Conservation (phyloP, 1,140 invertebrate species). For the Zaprionus davidi region DNA sequence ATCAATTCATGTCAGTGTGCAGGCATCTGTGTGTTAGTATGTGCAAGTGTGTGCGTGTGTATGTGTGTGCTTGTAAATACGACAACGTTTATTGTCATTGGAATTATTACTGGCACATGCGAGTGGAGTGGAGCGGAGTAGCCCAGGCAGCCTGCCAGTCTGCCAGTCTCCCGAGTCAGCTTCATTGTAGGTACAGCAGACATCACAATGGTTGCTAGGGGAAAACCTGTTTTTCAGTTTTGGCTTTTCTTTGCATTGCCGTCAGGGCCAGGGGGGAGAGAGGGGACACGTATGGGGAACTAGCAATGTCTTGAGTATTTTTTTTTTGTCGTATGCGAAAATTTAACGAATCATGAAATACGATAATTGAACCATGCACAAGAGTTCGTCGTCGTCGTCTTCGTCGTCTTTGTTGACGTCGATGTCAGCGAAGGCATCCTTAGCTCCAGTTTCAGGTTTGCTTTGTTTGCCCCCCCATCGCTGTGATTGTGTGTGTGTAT, state of each 20-base stretch:
- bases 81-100: constrained; percentile 82
- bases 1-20: constrained; percentile 75
- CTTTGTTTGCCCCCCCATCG: constrained; percentile 60
- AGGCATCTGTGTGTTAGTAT: constrained; percentile 30
- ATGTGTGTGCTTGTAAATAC: constrained; percentile 76
- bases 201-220: constrained; percentile 78
- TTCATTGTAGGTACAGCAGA: constrained; percentile 59
- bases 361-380: constrained; percentile 83
- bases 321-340: constrained; percentile 77
- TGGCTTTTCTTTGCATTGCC: constrained; percentile 60
- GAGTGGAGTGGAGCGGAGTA: constrained; percentile 31
- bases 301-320: constrained; percentile 67
- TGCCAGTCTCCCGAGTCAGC: constrained; percentile 26
- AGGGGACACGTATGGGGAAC: background rate
- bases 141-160: constrained; percentile 40
- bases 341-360: constrained; percentile 83
- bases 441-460: constrained; percentile 60
- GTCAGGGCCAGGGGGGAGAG: background rate
- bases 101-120: constrained; percentile 78
- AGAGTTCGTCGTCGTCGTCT: constrained; percentile 66
- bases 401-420: constrained; percentile 20
- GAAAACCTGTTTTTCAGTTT: constrained; percentile 70
- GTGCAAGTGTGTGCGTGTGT: constrained; percentile 27
- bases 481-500: constrained; percentile 27
- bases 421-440: constrained; percentile 52